Evolutionary conservation across 2,113 vertebrate genomes (phyloP), one percentile per base, ranked within the genome.

Genomic region (Choloepus hoffmanni): DNA sequence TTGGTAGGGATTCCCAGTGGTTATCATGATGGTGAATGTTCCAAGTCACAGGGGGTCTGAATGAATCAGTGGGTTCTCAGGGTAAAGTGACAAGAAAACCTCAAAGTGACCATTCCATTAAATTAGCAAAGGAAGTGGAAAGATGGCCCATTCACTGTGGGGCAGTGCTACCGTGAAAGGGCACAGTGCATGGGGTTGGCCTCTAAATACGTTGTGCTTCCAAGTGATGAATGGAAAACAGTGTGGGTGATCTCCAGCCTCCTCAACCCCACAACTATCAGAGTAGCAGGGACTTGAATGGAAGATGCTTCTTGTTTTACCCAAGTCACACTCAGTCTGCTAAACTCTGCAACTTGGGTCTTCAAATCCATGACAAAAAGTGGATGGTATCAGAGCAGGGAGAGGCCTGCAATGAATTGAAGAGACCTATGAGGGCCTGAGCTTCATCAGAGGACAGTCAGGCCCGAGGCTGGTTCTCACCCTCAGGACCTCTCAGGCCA

Each of bases 61-160:
- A 67, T 28, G 45, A 62, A 24, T 28, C 89, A 53, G n/a, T 36
- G 10, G 40, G 30, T 36, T 36, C 77, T 85, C 65, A 65, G 82
- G 6, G 11, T 24, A 68, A 68, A 85, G 30, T 65, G 43, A 67
- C 88, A 88, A 68, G 48, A 90, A 63, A 90, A 26, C n/a, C 23
- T 89, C n/a, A 14, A 24, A 36, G 10, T 72, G 73, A 82, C 85
- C 58, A 82, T 58, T 43, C 74, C 72, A 10, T 70, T 74, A 91
- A 88, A 55, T 36, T 10, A 85, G 45, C 65, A n/a, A n/a, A 95
- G 72, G 62, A 4, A 21, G 40, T 95, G 12, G 84, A 89, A 94
- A 73, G 65, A 40, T 36, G 10, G n/a, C 68, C 3, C 76, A 53
- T 36, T 65, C 45, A 26, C 45, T 26, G 8, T 50, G 48, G 48